phyloP scores from a whole-genome alignment of 2,888 invertebrate species.

The Drosophila demipolita region DNA sequence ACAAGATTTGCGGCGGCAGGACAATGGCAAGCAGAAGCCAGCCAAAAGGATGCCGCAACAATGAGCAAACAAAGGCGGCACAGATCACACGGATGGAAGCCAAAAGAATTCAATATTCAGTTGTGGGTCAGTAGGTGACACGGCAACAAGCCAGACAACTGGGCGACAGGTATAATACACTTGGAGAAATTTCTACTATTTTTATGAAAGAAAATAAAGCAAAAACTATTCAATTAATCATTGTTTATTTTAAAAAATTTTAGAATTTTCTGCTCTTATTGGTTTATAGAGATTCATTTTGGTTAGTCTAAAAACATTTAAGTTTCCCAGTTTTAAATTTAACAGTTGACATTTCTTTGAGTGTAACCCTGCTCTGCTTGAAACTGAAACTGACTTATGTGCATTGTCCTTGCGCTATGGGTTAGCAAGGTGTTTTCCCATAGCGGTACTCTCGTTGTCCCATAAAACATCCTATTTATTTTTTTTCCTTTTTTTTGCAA shows the following conservation, averaged over 20 bases:
- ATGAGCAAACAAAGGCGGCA: slow-evolving; percentile 62
- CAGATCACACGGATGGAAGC: slow-evolving; percentile 51
- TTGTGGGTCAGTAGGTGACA: slow-evolving; percentile 71
- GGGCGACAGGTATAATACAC: slow-evolving; percentile 78
- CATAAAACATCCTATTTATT: not conserved
- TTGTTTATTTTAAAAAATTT: not conserved
- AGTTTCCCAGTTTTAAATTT: not conserved
- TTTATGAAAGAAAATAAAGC: not conserved
- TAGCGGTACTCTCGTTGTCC: slow-evolving; percentile 32
- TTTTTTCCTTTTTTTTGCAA: slow-evolving; percentile 49
- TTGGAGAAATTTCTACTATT: slow-evolving; percentile 2
- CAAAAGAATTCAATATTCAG: slow-evolving; percentile 30
- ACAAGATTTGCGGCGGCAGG: slow-evolving; percentile 57
- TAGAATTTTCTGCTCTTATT: not conserved
- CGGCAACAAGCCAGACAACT: slow-evolving; percentile 53
- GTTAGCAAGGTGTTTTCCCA: slow-evolving; percentile 66
- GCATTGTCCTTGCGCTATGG: slow-evolving; percentile 12
- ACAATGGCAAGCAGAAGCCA: slow-evolving; percentile 49
- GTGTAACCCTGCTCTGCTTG: slow-evolving; percentile 26
- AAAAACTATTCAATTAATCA: not conserved
- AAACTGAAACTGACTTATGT: slow-evolving; percentile 9
- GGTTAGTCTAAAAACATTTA: no score
- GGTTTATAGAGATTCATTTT: not conserved
- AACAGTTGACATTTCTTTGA: slow-evolving; percentile 10
- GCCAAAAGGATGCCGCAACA: slow-evolving; percentile 66